phyloP scores from a whole-genome alignment of 2,797 vertebrate species.

The Lacerta viridis region DNA sequence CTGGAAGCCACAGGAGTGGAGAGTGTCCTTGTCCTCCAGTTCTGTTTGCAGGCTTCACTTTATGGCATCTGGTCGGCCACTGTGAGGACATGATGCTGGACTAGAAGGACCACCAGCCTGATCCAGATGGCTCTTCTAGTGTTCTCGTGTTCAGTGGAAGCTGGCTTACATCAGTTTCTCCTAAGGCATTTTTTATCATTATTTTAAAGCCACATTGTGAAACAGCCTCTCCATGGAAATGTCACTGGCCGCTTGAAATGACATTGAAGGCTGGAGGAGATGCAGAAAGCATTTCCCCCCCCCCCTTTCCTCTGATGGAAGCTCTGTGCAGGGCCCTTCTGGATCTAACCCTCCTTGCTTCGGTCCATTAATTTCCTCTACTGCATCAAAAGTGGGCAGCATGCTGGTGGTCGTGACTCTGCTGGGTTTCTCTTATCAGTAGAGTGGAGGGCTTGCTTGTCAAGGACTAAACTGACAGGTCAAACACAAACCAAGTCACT shows the following conservation, averaged over 20 bases:
- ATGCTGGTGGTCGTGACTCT: background rate
- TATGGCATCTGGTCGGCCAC: no score
- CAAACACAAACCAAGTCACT: background rate
- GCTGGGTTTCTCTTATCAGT: background rate
- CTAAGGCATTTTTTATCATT: rapidly evolving
- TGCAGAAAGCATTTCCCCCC: background rate
- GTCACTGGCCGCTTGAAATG: background rate
- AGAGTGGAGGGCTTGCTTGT: background rate
- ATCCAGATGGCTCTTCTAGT: no score
- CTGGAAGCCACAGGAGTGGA: no score
- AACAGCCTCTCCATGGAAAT: background rate
- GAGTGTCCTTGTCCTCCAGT: no score
- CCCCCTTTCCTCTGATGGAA: slow-evolving; percentile 1
- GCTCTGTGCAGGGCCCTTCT: background rate
- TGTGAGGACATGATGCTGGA: no score
- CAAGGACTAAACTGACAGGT: background rate
- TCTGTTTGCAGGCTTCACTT: no score
- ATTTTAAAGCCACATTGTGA: background rate
- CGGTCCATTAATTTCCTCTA: slow-evolving; percentile 22
- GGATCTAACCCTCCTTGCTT: slow-evolving; percentile 28
- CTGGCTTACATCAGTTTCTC: background rate
- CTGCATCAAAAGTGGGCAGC: slow-evolving; percentile 22
- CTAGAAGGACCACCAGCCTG: no score
- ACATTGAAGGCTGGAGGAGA: background rate
- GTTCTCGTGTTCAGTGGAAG: no score